A percentile compares a stretch with the other conserved stretches of the same genome.
These are phyloP conservation scores for Araneus ventricosus DNA, from an alignment of 1,140 invertebrate species.

Conservation along the genomic window DNA sequence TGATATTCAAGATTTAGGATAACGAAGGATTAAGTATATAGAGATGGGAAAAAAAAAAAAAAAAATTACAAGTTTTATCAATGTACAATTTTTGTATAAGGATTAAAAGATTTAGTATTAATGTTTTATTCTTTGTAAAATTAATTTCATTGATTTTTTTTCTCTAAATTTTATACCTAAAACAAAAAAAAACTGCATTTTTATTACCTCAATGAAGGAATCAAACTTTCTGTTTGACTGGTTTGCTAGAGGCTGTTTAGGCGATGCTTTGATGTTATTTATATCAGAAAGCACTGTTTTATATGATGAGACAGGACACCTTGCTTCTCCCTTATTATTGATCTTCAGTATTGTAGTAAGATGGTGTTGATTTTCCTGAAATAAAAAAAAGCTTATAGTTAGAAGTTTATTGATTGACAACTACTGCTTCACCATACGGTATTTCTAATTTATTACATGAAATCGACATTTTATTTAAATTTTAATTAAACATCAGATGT, in stretches of 20 bases:
- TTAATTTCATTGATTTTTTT: background rate
- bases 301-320: no score
- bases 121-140: background rate
- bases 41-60: background rate
- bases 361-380: no score
- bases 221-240: background rate
- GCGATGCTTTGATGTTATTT: background rate
- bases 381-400: no score
- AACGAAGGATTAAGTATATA: background rate
- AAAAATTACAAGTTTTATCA: background rate
- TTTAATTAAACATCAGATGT: no score
- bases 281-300: background rate
- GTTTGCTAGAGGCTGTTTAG: slow-evolving; percentile 11
- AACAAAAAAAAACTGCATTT: background rate
- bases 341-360: no score
- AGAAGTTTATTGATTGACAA: no score
- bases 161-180: background rate
- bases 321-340: no score
- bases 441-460: no score
- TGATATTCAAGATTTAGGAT: background rate
- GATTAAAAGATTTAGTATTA: background rate
- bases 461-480: no score
- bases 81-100: background rate
- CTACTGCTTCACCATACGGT: no score
- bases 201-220: slow-evolving; percentile 42